These are phyloP conservation scores for Sinocyclocheilus grahami DNA, from an alignment of 2,113 vertebrate genomes.

Conservation along the genomic window DNA sequence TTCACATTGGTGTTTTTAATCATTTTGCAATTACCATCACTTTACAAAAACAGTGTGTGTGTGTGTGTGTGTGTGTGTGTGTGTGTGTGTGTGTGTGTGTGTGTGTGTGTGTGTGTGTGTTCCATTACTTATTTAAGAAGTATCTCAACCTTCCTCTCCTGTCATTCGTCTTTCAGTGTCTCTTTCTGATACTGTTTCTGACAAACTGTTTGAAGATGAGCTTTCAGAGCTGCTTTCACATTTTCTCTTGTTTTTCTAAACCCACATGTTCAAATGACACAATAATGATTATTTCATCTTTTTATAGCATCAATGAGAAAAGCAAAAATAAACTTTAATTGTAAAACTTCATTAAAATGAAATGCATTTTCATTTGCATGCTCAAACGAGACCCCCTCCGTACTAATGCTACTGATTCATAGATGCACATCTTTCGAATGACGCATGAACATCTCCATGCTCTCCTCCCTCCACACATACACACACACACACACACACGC, in stretches of 20 bases:
- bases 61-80: too few species aligned
- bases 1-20: not conserved
- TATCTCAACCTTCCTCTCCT: not conserved
- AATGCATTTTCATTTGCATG: not conserved
- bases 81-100: too few species aligned
- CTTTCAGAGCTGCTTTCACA: not conserved
- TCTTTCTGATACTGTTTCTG: not conserved
- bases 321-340: not conserved
- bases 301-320: not conserved
- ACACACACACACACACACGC: slow-evolving; percentile 8
- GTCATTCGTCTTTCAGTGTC: not conserved
- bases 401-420: not conserved
- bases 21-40: not conserved
- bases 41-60: not conserved
- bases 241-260: not conserved
- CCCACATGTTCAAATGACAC: not conserved
- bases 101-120: too few species aligned
- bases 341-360: not conserved
- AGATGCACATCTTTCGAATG: not conserved
- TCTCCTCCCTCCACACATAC: slow-evolving; percentile 25
- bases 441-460: not conserved
- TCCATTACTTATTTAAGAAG: not conserved
- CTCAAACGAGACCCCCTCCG: not conserved
- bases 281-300: not conserved
- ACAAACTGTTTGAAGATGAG: not conserved